A percentile compares a stretch with the other conserved stretches of the same genome.
phyloP scores from a whole-genome alignment of 2,888 invertebrate genomes.

The Macrosoma leucophasiata region DNA sequence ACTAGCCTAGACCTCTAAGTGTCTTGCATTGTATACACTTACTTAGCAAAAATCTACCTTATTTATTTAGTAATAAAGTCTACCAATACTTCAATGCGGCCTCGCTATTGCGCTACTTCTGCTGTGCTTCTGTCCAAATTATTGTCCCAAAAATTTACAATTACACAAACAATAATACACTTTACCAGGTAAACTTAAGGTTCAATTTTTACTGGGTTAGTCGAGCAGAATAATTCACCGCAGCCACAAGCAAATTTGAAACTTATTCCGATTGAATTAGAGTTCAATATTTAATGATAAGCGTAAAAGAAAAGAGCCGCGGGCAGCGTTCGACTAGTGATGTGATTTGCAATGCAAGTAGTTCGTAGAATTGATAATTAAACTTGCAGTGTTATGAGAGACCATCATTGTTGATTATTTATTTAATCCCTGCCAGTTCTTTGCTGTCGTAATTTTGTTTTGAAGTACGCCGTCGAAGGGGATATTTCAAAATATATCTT shows the following conservation, averaged over 20 bases:
- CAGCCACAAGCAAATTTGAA: slow-evolving; percentile 33
- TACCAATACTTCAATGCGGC: too few species aligned
- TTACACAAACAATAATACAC: slow-evolving; percentile 23
- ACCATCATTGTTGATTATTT: too few species aligned
- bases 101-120: slow-evolving; percentile 22
- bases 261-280: slow-evolving; percentile 33
- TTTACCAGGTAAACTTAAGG: slow-evolving; percentile 17
- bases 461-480: too few species aligned
- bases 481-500: too few species aligned
- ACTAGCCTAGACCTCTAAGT: too few species aligned
- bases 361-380: too few species aligned
- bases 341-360: slow-evolving; percentile 12
- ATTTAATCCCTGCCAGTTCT: too few species aligned
- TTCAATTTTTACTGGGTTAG: slow-evolving; percentile 19
- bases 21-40: too few species aligned
- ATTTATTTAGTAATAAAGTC: too few species aligned
- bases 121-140: slow-evolving; percentile 36
- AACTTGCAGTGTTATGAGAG: too few species aligned
- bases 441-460: too few species aligned
- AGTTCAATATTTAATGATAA: slow-evolving; percentile 29
- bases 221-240: slow-evolving; percentile 32
- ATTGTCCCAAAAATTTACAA: slow-evolving; percentile 31
- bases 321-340: slow-evolving; percentile 30
- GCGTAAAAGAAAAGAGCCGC: slow-evolving; percentile 28
- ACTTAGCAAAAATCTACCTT: too few species aligned